Base-by-base conservation (phyloP, 2,113 vertebrate genomes). In the Hiodon tergisus region DNA sequence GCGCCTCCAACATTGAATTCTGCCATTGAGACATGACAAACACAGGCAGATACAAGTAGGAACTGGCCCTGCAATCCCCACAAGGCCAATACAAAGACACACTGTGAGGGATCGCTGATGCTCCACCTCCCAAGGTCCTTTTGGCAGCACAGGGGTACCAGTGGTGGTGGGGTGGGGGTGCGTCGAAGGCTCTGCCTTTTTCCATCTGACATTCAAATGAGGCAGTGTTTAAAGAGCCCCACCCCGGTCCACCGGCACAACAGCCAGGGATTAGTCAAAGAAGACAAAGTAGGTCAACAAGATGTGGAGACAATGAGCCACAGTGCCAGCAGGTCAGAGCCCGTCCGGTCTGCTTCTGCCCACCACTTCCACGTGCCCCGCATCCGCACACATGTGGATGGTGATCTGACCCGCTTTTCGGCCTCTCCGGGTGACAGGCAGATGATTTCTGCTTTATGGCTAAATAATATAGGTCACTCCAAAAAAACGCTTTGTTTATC, bases 251-350 rank as follows among this genome's bases (percentile, higher is more conserved):
- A 78, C 80, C 81, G 77, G 69, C 72, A 50, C 72, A 77, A 79
- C 76, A 63, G 67, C 80, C 77, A 59, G 73, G 82, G 79, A 82
- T 84, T 83, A 85, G 78, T 78, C 72, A 78, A 80, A 81, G 78
- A 80, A 75, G 74, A 74, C 76, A 81, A 85, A 85, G 75, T 85
- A 79, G 84, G 84, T 85, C 84, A 84, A 74, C 79, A 82, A 83
- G 82, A 82, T 63, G 70, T 61, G 67, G 73, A 79, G 79, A 82
- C 81, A 80, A 83, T 78, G 79, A 52, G 71, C 76, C 71, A 76
- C 72, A 74, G 76, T 50, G 52, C 61, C 63, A 75, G 72, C 78
- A 70, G 75, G 73, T 9, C 58, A 14, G 3, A 16, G 52, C 51
- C 2, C 68, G 68, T 78, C 76, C 78, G 75, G 47, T n/a, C 11